Base-by-base conservation (phyloP, 2,888 invertebrate genomes). In the Ptychoptera albimana region DNA sequence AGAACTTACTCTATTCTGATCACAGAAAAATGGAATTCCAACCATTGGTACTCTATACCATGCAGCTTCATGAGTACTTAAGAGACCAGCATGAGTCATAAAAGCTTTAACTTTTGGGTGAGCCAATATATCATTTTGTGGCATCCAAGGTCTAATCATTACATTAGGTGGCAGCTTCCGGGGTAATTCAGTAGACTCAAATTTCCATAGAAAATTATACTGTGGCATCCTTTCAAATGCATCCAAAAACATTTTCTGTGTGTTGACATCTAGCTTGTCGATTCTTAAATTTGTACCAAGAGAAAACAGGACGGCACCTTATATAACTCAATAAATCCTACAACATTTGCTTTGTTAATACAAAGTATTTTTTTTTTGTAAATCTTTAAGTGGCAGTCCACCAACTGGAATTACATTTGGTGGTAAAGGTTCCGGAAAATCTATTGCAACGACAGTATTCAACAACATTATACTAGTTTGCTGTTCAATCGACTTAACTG, bases 91-190 rank as follows among this genome's bases (percentile, higher is more conserved):
- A 47, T 61, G 60, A 0, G 57, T 57, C 2, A 63, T 46, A 37
- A 61, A 58, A 0, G 52, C 57, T 40, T 55, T 60, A 0, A 57
- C 32, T 32, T 53, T 54, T 1, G 55, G 46, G 42, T 55, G 50
- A 30, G 55, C 61, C 57, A 41, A 51, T 40, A 73, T 56, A 50
- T 71, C 71, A 44, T 61, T 64, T 48, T 73, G 72, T 0, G 72
- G 70, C 30, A 70, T 48, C 71, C 72, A 73, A 29, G 62, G 59
- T 42, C 52, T 57, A 2, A 66, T 50, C 49, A 65, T 54, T 0
- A 74, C 56, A 52, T 73, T 72, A 7, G 53, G 45, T 0, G 69
- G 64, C 16, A 61, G 50, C 9, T 59, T 53, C 0, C 46, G 3
- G 34, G 52, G 48, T 29, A 50, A 37, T 8, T 55, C 52, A 32